These are phyloP conservation scores for Coryphaenoides rupestris DNA, from an alignment of 2,113 vertebrate species.

Conservation along the genomic window DNA sequence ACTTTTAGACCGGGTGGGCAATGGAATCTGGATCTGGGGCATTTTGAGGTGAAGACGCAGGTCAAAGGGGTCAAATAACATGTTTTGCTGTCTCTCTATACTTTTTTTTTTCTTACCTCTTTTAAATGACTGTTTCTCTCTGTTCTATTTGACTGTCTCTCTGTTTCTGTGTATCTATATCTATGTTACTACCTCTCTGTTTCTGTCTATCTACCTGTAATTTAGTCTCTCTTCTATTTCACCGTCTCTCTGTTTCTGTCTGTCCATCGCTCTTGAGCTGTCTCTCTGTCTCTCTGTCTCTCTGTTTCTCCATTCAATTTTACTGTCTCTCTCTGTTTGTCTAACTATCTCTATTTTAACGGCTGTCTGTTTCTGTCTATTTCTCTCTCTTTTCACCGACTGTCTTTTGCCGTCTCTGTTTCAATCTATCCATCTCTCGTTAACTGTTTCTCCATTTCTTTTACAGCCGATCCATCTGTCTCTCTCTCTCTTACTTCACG, in stretches of 20 bases:
- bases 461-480: too few relatives aligned
- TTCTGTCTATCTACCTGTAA: neutral
- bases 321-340: neutral
- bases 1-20: too few relatives aligned
- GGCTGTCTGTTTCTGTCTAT: too few relatives aligned
- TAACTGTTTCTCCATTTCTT: too few relatives aligned
- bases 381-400: too few relatives aligned
- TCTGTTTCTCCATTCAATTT: slow-evolving; percentile 8
- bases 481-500: too few relatives aligned
- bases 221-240: too few relatives aligned
- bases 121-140: neutral
- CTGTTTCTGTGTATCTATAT: neutral
- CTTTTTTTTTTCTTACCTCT: neutral
- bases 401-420: too few relatives aligned
- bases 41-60: too few relatives aligned
- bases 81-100: neutral
- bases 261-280: slow-evolving; percentile 4
- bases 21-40: too few relatives aligned
- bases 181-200: neutral
- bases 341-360: neutral
- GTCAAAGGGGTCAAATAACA: too few relatives aligned
- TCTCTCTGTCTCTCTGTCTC: slow-evolving; percentile 2
- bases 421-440: too few relatives aligned
- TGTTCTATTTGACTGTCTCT: neutral
- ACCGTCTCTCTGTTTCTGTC: slow-evolving; percentile 2